phyloP scores from a whole-genome alignment of 2,888 invertebrate species.

The Frankliniella fusca region DNA sequence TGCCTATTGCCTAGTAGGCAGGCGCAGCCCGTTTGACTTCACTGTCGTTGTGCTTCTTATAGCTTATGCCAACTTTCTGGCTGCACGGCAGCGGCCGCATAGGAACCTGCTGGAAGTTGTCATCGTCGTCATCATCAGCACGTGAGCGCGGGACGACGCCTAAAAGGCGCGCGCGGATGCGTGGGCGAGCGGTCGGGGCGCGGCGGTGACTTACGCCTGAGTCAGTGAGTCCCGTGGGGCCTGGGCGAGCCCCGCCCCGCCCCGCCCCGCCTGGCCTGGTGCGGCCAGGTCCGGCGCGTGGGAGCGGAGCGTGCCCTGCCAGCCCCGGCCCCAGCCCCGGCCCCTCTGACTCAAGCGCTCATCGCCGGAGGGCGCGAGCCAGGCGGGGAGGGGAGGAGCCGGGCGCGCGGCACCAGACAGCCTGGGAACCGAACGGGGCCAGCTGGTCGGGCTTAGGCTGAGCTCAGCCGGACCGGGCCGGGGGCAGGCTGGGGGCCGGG shows the following conservation, averaged over 20 bases:
- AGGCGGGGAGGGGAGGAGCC: background rate
- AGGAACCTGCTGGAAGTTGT: too few species aligned
- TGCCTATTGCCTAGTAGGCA: too few species aligned
- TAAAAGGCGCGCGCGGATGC: background rate
- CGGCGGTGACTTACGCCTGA: slow-evolving; percentile 8
- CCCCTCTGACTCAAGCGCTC: background rate
- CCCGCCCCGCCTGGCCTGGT: background rate
- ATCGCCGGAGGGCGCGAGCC: background rate
- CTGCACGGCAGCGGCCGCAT: too few species aligned
- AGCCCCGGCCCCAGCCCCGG: background rate
- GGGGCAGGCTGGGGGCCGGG: too few species aligned
- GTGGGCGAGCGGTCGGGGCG: background rate
- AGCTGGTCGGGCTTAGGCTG: too few species aligned
- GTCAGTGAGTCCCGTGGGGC: slow-evolving; percentile 2
- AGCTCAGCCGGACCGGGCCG: too few species aligned
- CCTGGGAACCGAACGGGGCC: background rate
- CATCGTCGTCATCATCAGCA: too few species aligned
- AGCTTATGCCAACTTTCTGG: too few species aligned
- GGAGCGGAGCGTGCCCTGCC: slow-evolving; percentile 2
- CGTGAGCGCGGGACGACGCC: too few species aligned
- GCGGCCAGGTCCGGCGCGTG: background rate
- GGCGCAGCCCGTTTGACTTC: too few species aligned
- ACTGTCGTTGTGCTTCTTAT: too few species aligned
- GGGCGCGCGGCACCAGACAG: background rate
- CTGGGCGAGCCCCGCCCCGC: background rate